These are phyloP conservation scores for Mus caroli DNA, from an alignment of 2,797 vertebrate species.

Conservation along the genomic window DNA sequence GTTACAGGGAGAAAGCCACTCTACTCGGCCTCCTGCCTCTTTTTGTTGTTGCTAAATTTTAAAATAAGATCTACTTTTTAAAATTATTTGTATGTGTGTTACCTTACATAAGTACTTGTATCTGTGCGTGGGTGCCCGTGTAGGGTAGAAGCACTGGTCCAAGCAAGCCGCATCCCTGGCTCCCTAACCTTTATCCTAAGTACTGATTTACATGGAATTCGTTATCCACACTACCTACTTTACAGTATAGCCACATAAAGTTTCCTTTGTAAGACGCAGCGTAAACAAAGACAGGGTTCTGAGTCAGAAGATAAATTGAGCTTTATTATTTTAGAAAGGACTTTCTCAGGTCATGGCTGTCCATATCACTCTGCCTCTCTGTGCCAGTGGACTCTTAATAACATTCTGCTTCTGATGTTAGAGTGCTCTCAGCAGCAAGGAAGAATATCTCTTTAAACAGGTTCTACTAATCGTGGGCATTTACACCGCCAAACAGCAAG, in stretches of 20 bases:
- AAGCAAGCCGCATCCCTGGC: background rate
- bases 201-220: background rate
- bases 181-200: background rate
- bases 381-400: background rate
- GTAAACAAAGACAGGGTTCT: background rate
- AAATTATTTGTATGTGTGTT: background rate
- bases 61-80: background rate
- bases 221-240: no score
- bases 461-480: background rate
- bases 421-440: background rate
- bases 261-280: background rate
- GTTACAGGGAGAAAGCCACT: background rate
- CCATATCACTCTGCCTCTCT: background rate
- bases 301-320: background rate
- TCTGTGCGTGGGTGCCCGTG: background rate
- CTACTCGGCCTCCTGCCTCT: background rate
- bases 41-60: background rate
- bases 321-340: background rate
- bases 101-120: background rate
- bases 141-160: background rate
- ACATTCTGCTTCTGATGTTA: background rate
- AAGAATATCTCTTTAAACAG: background rate
- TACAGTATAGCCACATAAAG: background rate
- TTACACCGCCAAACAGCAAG: background rate
- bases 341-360: background rate